A percentile compares a stretch with the other conserved stretches of the same genome.
phyloP scores from a whole-genome alignment of 2,888 invertebrate genomes.

The Leptopilina syphax region DNA sequence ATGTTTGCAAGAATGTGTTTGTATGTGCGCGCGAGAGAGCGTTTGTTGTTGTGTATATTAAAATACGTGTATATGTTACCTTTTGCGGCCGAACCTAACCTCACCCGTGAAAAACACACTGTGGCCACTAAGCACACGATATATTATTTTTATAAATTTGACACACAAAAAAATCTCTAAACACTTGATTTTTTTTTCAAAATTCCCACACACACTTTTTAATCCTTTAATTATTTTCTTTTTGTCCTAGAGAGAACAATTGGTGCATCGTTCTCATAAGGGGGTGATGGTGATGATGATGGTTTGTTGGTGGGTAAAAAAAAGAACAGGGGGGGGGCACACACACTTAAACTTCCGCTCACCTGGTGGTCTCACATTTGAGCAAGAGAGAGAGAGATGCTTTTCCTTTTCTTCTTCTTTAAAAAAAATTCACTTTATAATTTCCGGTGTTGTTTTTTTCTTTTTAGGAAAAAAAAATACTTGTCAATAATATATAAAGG shows the following conservation, averaged over 20 bases:
- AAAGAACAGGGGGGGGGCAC: slow-evolving; percentile 49
- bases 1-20: neutral
- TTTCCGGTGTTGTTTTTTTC: no score
- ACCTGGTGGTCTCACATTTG: slow-evolving; percentile 11
- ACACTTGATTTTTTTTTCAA: no score
- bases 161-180: no score
- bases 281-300: slow-evolving; percentile 12
- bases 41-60: no score
- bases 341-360: neutral
- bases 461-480: neutral
- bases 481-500: neutral
- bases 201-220: no score
- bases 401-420: no score
- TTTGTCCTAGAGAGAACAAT: slow-evolving; percentile 1
- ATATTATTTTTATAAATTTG: neutral
- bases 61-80: no score
- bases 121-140: neutral
- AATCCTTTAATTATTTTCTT: no score
- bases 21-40: no score
- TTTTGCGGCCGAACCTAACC: no score
- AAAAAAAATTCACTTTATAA: no score
- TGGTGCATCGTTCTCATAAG: no score
- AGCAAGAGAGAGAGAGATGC: neutral
- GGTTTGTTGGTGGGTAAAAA: slow-evolving; percentile 41
- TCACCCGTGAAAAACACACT: neutral